Evolutionary conservation across 2,113 vertebrate species (phyloP).

Genomic region (Lagopus leucura): DNA sequence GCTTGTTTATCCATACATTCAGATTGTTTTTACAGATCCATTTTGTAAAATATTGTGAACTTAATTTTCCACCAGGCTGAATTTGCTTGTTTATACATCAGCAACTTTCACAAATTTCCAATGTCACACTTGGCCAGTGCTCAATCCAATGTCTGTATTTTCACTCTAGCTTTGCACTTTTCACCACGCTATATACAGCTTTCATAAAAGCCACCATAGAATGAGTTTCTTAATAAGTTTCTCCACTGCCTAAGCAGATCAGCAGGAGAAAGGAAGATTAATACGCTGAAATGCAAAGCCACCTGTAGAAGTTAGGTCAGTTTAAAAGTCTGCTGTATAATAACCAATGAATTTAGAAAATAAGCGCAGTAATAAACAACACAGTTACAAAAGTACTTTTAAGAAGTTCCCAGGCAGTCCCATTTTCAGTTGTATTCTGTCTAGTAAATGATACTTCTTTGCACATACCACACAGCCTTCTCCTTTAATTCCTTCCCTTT

Average conservation of each 20-base stretch:
- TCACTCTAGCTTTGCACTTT: background rate
- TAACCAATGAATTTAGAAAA: background rate
- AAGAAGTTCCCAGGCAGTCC: background rate
- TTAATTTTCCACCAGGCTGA: background rate
- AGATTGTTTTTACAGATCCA: background rate
- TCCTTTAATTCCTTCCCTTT: background rate
- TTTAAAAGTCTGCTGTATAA: background rate
- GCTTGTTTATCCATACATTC: background rate
- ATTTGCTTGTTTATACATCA: background rate
- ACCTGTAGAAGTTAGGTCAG: background rate
- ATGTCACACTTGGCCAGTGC: background rate
- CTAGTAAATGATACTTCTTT: background rate
- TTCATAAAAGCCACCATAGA: background rate
- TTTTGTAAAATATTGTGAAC: background rate
- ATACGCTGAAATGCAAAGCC: background rate
- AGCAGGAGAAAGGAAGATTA: background rate
- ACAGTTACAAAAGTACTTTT: background rate
- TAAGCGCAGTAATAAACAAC: background rate
- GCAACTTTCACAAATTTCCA: background rate
- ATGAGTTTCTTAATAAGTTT: background rate
- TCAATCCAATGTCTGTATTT: background rate
- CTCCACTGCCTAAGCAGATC: background rate
- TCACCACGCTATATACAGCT: background rate
- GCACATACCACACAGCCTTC: background rate
- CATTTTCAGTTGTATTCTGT: background rate